These are phyloP conservation scores for Saccostrea echinata DNA, from an alignment of 1,140 invertebrate species.

Conservation along the genomic window DNA sequence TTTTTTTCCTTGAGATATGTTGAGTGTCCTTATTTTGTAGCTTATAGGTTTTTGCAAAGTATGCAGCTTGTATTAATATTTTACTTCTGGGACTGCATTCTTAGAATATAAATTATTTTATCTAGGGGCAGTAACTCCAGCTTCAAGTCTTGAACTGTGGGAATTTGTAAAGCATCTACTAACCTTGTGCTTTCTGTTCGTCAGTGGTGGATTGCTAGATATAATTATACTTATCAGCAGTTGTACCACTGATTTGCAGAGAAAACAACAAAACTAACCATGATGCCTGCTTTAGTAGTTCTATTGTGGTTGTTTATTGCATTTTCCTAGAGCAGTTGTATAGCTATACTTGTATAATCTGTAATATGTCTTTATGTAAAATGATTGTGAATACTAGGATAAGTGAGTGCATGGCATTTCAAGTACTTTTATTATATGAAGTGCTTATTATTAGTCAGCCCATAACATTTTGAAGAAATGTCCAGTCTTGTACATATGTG, in stretches of 20 bases:
- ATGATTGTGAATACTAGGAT: not conserved
- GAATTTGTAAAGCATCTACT: slow-evolving; percentile 18
- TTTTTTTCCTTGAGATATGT: no score
- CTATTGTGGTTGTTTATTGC: not conserved
- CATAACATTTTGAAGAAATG: no score
- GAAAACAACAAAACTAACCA: slow-evolving; percentile 27
- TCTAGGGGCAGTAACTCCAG: no score
- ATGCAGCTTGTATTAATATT: no score
- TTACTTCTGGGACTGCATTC: no score
- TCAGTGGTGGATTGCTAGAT: slow-evolving; percentile 74
- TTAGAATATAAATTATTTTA: no score
- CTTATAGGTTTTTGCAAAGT: no score
- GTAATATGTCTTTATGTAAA: not conserved
- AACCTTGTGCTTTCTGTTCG: slow-evolving; percentile 54
- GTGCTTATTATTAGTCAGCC: no score
- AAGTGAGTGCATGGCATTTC: not conserved
- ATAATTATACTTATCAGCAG: slow-evolving; percentile 68
- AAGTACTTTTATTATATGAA: no score
- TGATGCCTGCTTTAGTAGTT: slow-evolving; percentile 14
- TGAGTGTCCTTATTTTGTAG: no score
- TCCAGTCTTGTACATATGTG: no score
- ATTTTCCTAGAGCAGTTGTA: not conserved
- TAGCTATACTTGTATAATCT: not conserved
- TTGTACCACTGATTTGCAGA: slow-evolving; percentile 77
- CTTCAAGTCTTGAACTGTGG: not conserved